phyloP scores from a whole-genome alignment of 2,113 vertebrate species.

The Elaphurus davidianus region DNA sequence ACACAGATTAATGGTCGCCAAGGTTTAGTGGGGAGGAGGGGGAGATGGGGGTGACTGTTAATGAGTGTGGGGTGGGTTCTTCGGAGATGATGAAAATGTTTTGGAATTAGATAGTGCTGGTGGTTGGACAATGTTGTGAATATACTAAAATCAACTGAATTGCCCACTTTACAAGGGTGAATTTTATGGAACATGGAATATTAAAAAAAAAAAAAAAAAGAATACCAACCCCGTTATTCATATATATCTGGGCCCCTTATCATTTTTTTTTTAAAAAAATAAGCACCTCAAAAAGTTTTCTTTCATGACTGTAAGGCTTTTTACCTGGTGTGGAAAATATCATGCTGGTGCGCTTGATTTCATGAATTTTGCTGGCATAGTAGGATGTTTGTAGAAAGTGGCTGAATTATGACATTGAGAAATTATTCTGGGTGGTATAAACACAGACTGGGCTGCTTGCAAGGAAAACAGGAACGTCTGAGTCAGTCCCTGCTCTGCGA shows the following conservation, averaged over 20 bases:
- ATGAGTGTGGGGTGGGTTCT: background rate
- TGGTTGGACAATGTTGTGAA: background rate
- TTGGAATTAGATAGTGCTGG: background rate
- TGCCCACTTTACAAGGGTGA: background rate
- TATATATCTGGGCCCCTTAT: background rate
- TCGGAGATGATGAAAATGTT: background rate
- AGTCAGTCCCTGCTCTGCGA: background rate
- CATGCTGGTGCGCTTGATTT: constrained; percentile 37
- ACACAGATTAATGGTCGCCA: background rate
- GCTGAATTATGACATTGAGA: constrained; percentile 62
- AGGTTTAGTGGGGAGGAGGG: background rate
- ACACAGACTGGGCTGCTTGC: background rate
- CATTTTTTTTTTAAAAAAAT: background rate
- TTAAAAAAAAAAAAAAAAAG: background rate
- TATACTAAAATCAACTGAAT: background rate
- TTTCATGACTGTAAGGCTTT: constrained; percentile 43
- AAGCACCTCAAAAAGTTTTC: constrained; percentile 2
- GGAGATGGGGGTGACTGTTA: background rate
- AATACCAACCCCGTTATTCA: background rate
- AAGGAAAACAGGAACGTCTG: constrained; percentile 38
- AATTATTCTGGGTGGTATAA: background rate
- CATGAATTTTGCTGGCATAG: background rate
- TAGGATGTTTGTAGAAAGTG: constrained; percentile 63
- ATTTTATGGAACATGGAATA: background rate
- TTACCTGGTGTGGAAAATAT: constrained; percentile 60